Percentiles rank a stretch among this genome's conserved stretches.
phyloP scores from a whole-genome alignment of 2,113 vertebrate species.

The Albula goreensis region DNA sequence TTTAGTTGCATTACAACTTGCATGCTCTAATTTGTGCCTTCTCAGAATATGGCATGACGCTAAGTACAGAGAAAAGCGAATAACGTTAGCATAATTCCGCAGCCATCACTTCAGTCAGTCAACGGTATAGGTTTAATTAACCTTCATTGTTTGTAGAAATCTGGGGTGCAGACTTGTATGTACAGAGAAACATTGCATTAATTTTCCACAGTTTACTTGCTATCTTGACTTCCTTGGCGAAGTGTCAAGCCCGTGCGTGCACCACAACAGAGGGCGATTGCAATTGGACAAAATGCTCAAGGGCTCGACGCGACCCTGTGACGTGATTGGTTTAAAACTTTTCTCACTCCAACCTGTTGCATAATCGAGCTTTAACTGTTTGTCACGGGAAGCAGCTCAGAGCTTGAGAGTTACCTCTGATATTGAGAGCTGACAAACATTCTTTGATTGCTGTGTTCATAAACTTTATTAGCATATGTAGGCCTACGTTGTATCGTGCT shows the following conservation, averaged over 20 bases:
- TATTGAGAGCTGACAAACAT: too few relatives aligned
- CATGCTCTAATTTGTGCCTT: too few relatives aligned
- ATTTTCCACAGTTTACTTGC: background rate
- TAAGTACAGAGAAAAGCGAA: background rate
- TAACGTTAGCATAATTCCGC: background rate
- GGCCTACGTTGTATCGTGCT: too few relatives aligned
- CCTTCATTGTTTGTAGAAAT: background rate
- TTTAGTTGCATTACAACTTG: too few relatives aligned
- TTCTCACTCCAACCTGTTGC: background rate
- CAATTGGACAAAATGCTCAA: slow-evolving; percentile 15
- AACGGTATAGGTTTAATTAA: background rate
- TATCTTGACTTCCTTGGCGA: background rate
- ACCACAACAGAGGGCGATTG: background rate
- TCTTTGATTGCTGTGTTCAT: too few relatives aligned
- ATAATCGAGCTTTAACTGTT: background rate
- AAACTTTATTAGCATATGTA: too few relatives aligned
- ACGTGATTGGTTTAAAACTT: slow-evolving; percentile 11
- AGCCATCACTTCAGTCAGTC: background rate
- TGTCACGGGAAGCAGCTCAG: background rate
- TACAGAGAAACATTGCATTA: too few relatives aligned
- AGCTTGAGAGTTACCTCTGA: too few relatives aligned
- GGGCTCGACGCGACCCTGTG: slow-evolving; percentile 9
- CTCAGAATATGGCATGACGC: background rate
- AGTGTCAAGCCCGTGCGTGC: background rate
- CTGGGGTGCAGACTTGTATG: too few relatives aligned